phyloP scores from a whole-genome alignment of 1,140 invertebrate species.

The Papilio polyxenes region DNA sequence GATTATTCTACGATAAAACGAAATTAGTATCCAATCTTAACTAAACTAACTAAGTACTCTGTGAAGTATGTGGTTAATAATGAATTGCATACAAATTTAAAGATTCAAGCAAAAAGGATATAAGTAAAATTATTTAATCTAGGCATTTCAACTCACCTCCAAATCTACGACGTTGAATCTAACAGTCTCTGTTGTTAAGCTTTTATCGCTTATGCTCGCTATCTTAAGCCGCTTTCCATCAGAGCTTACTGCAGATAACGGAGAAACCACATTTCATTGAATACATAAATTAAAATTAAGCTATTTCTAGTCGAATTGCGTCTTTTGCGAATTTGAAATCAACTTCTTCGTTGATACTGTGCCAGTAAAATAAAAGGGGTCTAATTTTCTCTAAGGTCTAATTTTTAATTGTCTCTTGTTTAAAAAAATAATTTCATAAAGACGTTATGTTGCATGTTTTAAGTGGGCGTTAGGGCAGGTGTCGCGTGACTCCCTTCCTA shows the following conservation, averaged over 20 bases:
- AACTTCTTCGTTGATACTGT: neutral
- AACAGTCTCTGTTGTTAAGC: neutral
- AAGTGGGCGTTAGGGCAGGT: slow-evolving; percentile 6
- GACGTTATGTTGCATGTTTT: slow-evolving; percentile 18
- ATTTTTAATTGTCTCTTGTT: neutral
- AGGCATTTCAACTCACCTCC: neutral
- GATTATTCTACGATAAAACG: neutral
- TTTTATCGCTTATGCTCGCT: slow-evolving; percentile 1
- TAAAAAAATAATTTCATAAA: neutral
- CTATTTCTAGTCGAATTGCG: neutral
- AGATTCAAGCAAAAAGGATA: too few relatives aligned
- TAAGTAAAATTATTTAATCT: neutral
- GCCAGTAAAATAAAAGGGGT: neutral
- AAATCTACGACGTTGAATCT: neutral
- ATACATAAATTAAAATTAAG: neutral
- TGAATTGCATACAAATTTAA: too few relatives aligned
- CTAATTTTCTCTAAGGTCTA: neutral
- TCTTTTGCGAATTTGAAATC: neutral
- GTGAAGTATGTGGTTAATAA: too few relatives aligned
- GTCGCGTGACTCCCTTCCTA: slow-evolving; percentile 19
- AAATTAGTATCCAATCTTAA: too few relatives aligned
- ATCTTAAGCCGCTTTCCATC: slow-evolving; percentile 9
- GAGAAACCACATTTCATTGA: neutral
- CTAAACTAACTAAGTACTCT: too few relatives aligned
- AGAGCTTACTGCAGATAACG: neutral